Conservation (phyloP, 2,888 invertebrate genomes). For the Chydorus sphaericus region DNA sequence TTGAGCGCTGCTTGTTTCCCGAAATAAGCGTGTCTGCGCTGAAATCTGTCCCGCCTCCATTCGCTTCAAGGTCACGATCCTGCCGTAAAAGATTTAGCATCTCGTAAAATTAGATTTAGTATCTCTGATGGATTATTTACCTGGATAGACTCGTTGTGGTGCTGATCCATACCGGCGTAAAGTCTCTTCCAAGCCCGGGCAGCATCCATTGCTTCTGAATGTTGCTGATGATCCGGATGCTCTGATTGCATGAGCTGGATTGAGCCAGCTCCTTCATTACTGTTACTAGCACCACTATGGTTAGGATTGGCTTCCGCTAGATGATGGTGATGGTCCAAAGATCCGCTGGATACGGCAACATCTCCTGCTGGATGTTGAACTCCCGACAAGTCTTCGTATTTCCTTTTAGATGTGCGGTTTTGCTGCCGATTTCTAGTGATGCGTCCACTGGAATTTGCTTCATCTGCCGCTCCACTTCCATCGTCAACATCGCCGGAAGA, state of each 20-base stretch:
- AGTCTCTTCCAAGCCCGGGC: slow-evolving; percentile 11
- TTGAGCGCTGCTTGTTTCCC: slow-evolving; percentile 23
- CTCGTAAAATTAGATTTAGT: no score
- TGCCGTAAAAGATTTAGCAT: no score
- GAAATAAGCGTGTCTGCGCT: slow-evolving; percentile 71
- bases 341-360: no score
- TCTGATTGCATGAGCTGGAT: no score
- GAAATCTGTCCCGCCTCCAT: slow-evolving; percentile 44
- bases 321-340: no score
- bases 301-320: not conserved
- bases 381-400: not conserved
- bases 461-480: not conserved
- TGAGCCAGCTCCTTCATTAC: not conserved
- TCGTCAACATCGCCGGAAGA: not conserved
- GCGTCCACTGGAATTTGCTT: not conserved
- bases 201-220: not conserved
- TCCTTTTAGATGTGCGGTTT: not conserved
- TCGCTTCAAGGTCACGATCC: slow-evolving; percentile 5
- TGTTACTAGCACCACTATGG: not conserved
- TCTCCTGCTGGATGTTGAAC: no score
- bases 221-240: not conserved
- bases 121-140: no score
- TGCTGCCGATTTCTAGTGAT: no score
- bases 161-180: slow-evolving; percentile 10
- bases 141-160: not conserved